Conservation (phyloP, 2,113 vertebrate genomes). For the Cephalopterus ornatus region DNA sequence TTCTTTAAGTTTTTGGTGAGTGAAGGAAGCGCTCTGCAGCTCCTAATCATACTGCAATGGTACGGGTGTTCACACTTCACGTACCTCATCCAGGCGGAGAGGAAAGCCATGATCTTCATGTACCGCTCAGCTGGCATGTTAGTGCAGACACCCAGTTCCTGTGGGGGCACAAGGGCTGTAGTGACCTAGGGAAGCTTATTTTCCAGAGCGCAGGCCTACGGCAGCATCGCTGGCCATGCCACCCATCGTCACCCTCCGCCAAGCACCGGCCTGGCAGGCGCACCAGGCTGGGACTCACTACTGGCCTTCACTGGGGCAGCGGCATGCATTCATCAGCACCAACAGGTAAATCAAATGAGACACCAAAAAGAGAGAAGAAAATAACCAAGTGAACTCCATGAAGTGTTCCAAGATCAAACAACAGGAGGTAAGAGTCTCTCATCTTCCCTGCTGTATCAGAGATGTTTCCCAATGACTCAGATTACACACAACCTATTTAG, state of each 20-base stretch:
- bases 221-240: rapidly evolving
- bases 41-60: neutral
- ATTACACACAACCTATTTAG: neutral
- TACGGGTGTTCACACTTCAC: neutral
- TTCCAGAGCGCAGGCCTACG: neutral
- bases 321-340: neutral
- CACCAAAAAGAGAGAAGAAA: neutral
- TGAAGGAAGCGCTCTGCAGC: neutral
- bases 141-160: neutral
- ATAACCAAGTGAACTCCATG: neutral
- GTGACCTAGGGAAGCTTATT: neutral
- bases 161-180: neutral
- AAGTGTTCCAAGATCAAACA: neutral
- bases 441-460: neutral
- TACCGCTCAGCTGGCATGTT: neutral
- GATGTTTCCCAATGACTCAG: neutral
- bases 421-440: neutral
- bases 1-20: neutral
- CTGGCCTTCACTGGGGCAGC: neutral
- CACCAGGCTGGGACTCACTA: neutral
- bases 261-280: neutral
- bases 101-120: neutral
- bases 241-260: neutral
- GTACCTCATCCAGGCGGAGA: neutral
- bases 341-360: neutral